phyloP scores from a whole-genome alignment of 1,140 invertebrate species.

The Platyscapa corneri region DNA sequence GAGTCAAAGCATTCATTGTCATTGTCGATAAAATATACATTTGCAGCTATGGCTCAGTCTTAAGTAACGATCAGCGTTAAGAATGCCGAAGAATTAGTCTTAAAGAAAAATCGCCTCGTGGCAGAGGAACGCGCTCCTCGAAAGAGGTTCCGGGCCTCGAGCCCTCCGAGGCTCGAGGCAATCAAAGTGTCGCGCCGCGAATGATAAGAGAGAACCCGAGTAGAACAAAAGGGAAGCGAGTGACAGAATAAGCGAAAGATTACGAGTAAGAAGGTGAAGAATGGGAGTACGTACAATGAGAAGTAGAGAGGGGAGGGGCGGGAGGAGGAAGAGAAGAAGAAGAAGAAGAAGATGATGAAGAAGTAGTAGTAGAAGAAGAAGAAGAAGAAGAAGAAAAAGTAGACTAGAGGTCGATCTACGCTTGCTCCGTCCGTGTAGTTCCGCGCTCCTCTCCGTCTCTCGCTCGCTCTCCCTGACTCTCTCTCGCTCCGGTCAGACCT shows the following conservation, averaged over 20 bases:
- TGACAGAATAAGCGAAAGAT: too few species aligned
- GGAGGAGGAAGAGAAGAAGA: constrained; percentile 9
- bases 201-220: neutral
- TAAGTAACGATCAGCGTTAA: too few species aligned
- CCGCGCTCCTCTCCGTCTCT: neutral
- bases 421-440: constrained; percentile 20
- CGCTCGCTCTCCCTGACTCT: neutral
- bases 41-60: too few species aligned
- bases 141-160: neutral
- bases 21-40: too few species aligned
- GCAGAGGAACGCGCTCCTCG: neutral
- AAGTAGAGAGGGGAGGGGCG: constrained; percentile 12
- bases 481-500: too few species aligned
- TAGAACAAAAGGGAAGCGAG: neutral
- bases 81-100: too few species aligned
- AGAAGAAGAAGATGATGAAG: constrained; percentile 48
- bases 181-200: neutral
- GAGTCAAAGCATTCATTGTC: too few species aligned
- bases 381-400: constrained; percentile 41
- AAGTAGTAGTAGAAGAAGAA: neutral
- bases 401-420: neutral
- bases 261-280: neutral
- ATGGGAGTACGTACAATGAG: neutral
- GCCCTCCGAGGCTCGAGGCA: neutral
- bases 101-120: too few species aligned